A percentile compares a stretch with the other conserved stretches of the same genome.
Conservation (phyloP, 2,888 invertebrate species). For the Periphyllus acericola region DNA sequence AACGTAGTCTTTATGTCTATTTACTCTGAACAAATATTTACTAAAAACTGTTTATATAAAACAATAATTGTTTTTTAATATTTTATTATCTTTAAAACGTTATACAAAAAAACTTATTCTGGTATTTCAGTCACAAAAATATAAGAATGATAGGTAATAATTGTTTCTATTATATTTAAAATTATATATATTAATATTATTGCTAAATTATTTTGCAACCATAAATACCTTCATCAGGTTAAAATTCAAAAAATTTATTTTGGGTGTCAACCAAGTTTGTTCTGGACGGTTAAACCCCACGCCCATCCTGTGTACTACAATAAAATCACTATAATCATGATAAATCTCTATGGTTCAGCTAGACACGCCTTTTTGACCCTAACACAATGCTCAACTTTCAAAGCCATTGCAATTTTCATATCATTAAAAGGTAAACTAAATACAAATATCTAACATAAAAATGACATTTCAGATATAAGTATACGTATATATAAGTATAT, state of each 20-base stretch:
- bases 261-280: slow-evolving; percentile 54
- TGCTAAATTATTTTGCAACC: slow-evolving; percentile 17
- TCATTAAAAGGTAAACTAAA: background rate
- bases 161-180: no score
- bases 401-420: slow-evolving; percentile 31
- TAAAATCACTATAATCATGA: slow-evolving; percentile 54
- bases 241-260: slow-evolving; percentile 28
- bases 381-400: slow-evolving; percentile 29
- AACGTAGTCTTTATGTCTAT: no score
- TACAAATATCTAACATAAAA: background rate
- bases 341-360: slow-evolving; percentile 34
- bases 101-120: no score
- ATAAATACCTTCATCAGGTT: slow-evolving; percentile 10
- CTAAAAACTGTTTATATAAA: no score
- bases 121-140: no score
- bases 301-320: slow-evolving; percentile 58
- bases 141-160: no score
- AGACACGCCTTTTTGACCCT: slow-evolving; percentile 56
- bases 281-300: slow-evolving; percentile 56
- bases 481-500: no score
- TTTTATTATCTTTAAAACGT: no score
- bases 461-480: background rate
- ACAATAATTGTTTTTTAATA: no score
- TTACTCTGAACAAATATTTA: no score
- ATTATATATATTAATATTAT: background rate